Evolutionary conservation across 1,140 invertebrate species (phyloP).

Genomic region (Delia radicum): DNA sequence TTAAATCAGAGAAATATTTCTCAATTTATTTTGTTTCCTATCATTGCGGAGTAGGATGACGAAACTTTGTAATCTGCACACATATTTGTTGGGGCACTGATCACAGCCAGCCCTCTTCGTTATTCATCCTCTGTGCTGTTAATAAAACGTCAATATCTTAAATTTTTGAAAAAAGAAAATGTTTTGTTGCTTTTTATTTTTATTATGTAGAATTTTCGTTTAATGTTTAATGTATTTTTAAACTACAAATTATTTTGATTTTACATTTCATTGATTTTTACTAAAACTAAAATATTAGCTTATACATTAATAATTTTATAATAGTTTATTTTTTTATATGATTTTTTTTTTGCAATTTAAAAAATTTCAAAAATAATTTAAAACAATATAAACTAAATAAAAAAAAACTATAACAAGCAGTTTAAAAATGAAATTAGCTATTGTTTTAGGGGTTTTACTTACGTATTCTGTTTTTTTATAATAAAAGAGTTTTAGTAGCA

Average conservation of each 20-base stretch:
- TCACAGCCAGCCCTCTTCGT: too few relatives aligned
- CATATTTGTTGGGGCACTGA: too few relatives aligned
- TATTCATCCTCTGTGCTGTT: too few relatives aligned
- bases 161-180: not conserved
- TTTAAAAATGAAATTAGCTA: conserved; percentile 3
- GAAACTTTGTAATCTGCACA: too few relatives aligned
- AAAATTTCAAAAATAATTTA: not conserved
- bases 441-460: not conserved
- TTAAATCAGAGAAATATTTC: too few relatives aligned
- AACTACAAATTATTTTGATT: conserved; percentile 1
- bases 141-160: too few relatives aligned
- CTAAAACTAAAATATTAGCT: not conserved
- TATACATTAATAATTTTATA: not conserved
- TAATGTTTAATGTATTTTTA: not conserved
- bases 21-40: too few relatives aligned
- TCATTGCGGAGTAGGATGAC: too few relatives aligned
- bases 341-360: not conserved
- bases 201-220: not conserved
- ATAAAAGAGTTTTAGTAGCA: not conserved
- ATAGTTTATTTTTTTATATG: not conserved
- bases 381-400: conserved; percentile 2
- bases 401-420: not conserved
- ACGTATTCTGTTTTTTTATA: not conserved
- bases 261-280: not conserved
- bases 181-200: not conserved